Conservation (phyloP, 1,140 invertebrate species). For the Zaprionus vittiger region DNA sequence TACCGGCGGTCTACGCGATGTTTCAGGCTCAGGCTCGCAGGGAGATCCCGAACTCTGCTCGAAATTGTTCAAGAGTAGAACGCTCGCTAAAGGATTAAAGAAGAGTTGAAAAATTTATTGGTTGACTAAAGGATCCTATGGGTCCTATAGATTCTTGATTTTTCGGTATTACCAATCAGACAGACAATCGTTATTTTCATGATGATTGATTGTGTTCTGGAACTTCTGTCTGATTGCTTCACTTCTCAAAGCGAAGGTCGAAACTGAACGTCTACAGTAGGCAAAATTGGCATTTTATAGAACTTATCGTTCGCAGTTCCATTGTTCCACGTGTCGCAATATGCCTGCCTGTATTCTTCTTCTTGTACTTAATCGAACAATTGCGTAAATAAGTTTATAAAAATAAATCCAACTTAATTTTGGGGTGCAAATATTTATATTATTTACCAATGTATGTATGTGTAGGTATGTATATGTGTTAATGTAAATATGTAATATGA, state of each 20-base stretch:
- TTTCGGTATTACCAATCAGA: not conserved
- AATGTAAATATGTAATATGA: not conserved
- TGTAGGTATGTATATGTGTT: not conserved
- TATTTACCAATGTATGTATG: not conserved
- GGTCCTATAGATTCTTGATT: not conserved
- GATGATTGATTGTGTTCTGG: not conserved
- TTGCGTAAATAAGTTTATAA: conserved; percentile 3
- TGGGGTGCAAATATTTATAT: not conserved
- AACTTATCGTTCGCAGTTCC: not conserved
- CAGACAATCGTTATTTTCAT: not conserved
- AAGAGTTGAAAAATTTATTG: not conserved
- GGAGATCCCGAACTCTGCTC: not conserved
- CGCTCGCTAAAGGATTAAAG: not conserved
- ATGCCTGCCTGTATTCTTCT: not conserved
- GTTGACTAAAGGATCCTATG: not conserved
- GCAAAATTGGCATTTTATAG: not conserved
- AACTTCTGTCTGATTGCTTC: not conserved
- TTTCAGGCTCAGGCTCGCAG: not conserved
- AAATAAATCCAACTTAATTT: conserved; percentile 1
- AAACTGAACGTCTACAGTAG: not conserved
- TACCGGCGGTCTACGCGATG: not conserved
- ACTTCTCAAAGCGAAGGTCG: not conserved
- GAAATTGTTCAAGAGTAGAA: conserved; percentile 2
- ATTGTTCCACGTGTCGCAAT: not conserved
- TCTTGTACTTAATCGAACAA: not conserved